Percentiles rank a stretch among this genome's conserved stretches.
phyloP scores from a whole-genome alignment of 2,888 invertebrate genomes.

The Octonoba sinensis region DNA sequence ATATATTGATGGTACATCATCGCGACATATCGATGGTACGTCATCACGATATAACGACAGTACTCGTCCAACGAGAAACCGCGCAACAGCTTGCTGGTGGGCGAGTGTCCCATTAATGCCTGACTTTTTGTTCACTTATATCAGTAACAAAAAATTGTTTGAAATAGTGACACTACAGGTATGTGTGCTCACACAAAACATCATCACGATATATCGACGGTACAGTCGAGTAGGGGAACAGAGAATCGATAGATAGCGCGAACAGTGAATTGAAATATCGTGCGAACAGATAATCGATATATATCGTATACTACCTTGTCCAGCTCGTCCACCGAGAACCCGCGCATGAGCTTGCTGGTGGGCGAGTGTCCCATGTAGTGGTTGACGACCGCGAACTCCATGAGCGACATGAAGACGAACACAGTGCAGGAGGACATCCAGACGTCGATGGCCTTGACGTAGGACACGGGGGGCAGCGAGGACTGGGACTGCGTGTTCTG shows the following conservation, averaged over 20 bases:
- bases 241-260: too few species aligned
- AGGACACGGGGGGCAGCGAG: constrained; percentile 91
- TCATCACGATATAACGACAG: too few species aligned
- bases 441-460: constrained; percentile 77
- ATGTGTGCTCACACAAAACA: too few species aligned
- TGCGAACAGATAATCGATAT: too few species aligned
- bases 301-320: constrained; percentile 63
- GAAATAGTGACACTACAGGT: too few species aligned
- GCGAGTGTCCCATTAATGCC: constrained; percentile 83
- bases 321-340: constrained; percentile 63
- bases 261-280: too few species aligned
- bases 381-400: constrained; percentile 73
- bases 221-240: too few species aligned
- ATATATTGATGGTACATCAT: too few species aligned
- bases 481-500: constrained; percentile 96
- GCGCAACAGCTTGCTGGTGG: constrained; percentile 79
- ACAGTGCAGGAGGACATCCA: constrained; percentile 74
- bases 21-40: too few species aligned
- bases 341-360: constrained; percentile 78
- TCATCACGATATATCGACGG: too few species aligned
- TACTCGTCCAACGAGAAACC: constrained; percentile 64
- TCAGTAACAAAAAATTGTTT: too few species aligned
- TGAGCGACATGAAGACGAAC: constrained; percentile 73
- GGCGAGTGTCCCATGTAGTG: constrained; percentile 86
- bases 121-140: too few species aligned